Conservation (phyloP, 2,797 vertebrate species). For the Mus spretus region DNA sequence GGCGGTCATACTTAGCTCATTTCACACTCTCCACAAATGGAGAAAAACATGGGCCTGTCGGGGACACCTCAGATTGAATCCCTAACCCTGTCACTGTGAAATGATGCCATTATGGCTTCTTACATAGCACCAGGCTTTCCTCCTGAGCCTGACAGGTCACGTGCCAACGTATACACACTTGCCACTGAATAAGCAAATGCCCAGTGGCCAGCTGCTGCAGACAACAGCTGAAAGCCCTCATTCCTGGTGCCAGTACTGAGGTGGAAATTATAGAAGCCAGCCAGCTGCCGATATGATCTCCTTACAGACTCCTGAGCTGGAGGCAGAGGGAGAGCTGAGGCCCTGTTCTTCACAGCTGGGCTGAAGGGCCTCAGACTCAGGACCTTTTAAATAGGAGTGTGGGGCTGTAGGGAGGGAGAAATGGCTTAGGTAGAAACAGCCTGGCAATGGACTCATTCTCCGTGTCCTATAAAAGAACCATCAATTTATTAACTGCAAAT, state of each 20-base stretch:
- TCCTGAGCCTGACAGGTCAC: neutral
- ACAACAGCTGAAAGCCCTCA: neutral
- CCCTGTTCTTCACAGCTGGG: neutral
- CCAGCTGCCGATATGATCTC: neutral
- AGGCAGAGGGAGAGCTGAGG: neutral
- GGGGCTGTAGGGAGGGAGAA: neutral
- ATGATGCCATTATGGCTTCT: neutral
- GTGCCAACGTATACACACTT: neutral
- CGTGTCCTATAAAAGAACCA: neutral
- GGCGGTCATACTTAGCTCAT: neutral
- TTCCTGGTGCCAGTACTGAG: neutral
- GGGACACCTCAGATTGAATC: neutral
- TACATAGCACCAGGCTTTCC: neutral
- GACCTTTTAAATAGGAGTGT: neutral
- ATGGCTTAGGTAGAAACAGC: neutral
- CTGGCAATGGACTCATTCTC: neutral
- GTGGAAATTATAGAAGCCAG: neutral
- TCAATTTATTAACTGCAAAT: neutral
- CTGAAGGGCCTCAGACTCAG: neutral
- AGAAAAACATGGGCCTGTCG: neutral
- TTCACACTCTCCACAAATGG: neutral
- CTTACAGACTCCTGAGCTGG: neutral
- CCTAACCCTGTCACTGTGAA: fast-evolving
- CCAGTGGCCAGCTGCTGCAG: fast-evolving
- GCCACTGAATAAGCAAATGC: neutral